phyloP scores from a whole-genome alignment of 2,888 invertebrate species.

The Drosophila koepferae region DNA sequence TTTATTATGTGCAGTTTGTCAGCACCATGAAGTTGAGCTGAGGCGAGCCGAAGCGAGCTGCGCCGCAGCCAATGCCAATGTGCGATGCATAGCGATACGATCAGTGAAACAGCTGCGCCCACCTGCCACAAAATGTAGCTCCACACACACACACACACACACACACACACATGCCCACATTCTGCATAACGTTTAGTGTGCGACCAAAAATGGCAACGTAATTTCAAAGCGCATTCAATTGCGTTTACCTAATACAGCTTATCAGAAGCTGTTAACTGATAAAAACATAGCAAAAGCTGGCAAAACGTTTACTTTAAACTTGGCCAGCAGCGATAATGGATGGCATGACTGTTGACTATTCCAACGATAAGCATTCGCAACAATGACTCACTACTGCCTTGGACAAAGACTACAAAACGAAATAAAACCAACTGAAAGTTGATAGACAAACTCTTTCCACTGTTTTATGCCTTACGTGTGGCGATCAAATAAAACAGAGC shows the following conservation, averaged over 20 bases:
- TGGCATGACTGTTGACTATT: slow-evolving; percentile 44
- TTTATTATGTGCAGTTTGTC: slow-evolving; percentile 80
- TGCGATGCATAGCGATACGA: slow-evolving; percentile 25
- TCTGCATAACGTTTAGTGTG: slow-evolving; percentile 49
- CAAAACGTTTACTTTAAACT: slow-evolving; percentile 60
- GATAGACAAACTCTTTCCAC: slow-evolving; percentile 28
- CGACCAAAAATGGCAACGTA: slow-evolving; percentile 67
- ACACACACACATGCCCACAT: slow-evolving; percentile 18
- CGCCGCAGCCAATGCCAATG: slow-evolving; percentile 23
- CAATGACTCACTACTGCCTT: slow-evolving; percentile 41
- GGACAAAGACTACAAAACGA: neutral
- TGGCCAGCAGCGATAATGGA: slow-evolving; percentile 51
- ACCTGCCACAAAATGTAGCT: slow-evolving; percentile 58
- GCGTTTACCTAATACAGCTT: slow-evolving; percentile 64
- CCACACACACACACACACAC: slow-evolving; percentile 13
- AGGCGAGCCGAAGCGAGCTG: slow-evolving; percentile 5
- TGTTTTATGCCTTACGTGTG: slow-evolving; percentile 20
- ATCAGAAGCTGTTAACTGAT: slow-evolving; percentile 60
- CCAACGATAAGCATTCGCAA: slow-evolving; percentile 34
- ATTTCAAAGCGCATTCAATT: slow-evolving; percentile 74
- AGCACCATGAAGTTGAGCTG: slow-evolving; percentile 40
- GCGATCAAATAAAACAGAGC: slow-evolving; percentile 17
- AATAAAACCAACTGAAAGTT: slow-evolving; percentile 1
- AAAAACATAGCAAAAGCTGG: slow-evolving; percentile 52
- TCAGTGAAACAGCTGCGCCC: slow-evolving; percentile 62